Conservation (phyloP, 2,888 invertebrate genomes). For the Agonopterix subpropinquella region DNA sequence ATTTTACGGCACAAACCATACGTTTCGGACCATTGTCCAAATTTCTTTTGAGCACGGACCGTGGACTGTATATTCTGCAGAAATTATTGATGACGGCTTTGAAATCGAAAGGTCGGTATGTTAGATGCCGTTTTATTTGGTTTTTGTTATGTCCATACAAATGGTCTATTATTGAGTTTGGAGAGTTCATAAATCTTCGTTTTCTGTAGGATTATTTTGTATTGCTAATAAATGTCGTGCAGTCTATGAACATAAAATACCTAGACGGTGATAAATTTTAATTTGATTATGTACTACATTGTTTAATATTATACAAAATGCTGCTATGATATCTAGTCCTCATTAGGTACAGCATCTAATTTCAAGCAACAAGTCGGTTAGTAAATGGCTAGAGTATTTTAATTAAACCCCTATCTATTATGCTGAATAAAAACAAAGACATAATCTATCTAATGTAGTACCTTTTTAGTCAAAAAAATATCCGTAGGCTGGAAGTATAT, state of each 20-base stretch:
- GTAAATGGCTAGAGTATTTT: too few species aligned
- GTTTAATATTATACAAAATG: too few species aligned
- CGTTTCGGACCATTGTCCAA: conserved; percentile 55
- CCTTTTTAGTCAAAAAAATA: too few species aligned
- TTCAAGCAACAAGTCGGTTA: too few species aligned
- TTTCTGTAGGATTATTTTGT: conserved; percentile 12
- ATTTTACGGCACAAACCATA: conserved; percentile 43
- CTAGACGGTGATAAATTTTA: too few species aligned
- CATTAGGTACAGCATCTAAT: too few species aligned
- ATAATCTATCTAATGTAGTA: too few species aligned
- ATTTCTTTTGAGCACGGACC: conserved; percentile 43
- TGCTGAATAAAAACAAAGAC: too few species aligned
- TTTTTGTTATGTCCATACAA: conserved; percentile 40
- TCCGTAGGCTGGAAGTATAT: too few species aligned
- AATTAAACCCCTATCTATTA: too few species aligned
- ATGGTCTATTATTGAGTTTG: conserved; percentile 27
- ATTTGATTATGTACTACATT: too few species aligned
- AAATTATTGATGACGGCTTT: conserved; percentile 57
- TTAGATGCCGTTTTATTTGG: conserved; percentile 44
- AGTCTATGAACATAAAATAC: conserved; percentile 4
- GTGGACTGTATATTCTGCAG: conserved; percentile 41
- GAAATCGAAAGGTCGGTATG: conserved; percentile 43
- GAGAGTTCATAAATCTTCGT: conserved; percentile 32
- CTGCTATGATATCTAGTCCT: too few species aligned
- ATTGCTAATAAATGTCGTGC: conserved; percentile 19